Conservation (phyloP, 2,113 vertebrate genomes). For the Pollimyrus isidori region DNA sequence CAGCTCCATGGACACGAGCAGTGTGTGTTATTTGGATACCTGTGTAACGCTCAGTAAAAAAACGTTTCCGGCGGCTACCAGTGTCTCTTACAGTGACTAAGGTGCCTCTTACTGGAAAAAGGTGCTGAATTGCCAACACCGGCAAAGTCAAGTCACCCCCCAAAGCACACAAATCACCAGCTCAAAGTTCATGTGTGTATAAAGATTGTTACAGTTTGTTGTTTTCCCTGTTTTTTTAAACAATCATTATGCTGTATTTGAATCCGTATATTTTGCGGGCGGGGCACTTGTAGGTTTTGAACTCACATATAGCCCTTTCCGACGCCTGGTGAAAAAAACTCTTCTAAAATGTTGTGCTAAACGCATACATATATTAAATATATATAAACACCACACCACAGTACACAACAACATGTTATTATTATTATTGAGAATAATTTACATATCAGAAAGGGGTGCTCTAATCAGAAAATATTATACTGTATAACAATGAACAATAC, state of each 20-base stretch:
- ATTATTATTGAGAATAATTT: no score
- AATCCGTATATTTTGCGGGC: not conserved
- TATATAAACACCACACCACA: not conserved
- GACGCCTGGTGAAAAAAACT: not conserved
- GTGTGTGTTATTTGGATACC: not conserved
- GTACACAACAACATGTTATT: no score
- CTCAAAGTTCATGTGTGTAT: not conserved
- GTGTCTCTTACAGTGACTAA: not conserved
- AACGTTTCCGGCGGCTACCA: not conserved
- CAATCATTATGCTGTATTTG: not conserved
- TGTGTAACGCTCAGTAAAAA: not conserved
- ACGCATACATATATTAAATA: not conserved
- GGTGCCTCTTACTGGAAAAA: not conserved
- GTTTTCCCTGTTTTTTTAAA: not conserved
- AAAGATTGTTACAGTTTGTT: not conserved
- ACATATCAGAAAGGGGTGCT: no score
- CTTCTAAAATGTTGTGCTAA: not conserved
- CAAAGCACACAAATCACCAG: not conserved
- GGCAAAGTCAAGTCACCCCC: not conserved
- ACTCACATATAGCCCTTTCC: not conserved
- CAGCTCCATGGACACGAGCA: not conserved
- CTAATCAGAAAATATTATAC: no score
- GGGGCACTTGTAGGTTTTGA: not conserved
- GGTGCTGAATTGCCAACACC: not conserved
- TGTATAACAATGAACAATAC: no score